These are phyloP conservation scores for Hipposideros armiger DNA, from an alignment of 2,113 vertebrate genomes.

Conservation along the genomic window DNA sequence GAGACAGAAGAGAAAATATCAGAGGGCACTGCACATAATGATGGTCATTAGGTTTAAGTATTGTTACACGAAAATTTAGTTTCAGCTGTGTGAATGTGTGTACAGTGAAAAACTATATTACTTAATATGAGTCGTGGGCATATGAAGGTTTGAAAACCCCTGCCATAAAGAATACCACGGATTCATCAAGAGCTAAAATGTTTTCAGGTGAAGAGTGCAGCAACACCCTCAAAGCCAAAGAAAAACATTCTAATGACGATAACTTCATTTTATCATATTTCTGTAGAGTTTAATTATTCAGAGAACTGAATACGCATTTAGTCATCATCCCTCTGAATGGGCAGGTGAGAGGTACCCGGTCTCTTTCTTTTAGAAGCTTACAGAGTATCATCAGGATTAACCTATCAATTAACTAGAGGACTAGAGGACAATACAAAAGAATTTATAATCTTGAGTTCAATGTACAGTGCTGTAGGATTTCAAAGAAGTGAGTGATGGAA, in stretches of 20 bases:
- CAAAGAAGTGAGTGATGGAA: conserved; percentile 8
- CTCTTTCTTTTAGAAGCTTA: conserved; percentile 60
- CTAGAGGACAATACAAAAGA: conserved; percentile 26
- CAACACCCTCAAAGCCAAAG: conserved; percentile 63
- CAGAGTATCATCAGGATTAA: conserved; percentile 32
- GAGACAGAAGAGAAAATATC: conserved; percentile 62
- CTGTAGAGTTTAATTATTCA: conserved; percentile 74
- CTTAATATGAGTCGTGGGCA: conserved; percentile 58
- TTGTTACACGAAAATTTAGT: conserved; percentile 58
- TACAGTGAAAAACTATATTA: neutral
- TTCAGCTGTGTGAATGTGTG: neutral
- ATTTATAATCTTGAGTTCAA: conserved; percentile 30
- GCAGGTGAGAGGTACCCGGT: conserved; percentile 23
- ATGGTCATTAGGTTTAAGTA: conserved; percentile 56
- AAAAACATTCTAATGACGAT: conserved; percentile 64
- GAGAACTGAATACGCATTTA: conserved; percentile 73
- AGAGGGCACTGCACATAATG: conserved; percentile 54
- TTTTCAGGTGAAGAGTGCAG: conserved; percentile 55
- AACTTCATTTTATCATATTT: conserved; percentile 62
- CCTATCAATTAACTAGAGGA: conserved; percentile 16
- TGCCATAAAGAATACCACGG: conserved; percentile 31
- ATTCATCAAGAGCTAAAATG: conserved; percentile 49
- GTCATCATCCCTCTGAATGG: conserved; percentile 41
- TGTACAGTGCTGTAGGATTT: neutral
- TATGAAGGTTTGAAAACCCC: conserved; percentile 28